Conservation (phyloP, 2,113 vertebrate genomes). For the Indicator maculatus region DNA sequence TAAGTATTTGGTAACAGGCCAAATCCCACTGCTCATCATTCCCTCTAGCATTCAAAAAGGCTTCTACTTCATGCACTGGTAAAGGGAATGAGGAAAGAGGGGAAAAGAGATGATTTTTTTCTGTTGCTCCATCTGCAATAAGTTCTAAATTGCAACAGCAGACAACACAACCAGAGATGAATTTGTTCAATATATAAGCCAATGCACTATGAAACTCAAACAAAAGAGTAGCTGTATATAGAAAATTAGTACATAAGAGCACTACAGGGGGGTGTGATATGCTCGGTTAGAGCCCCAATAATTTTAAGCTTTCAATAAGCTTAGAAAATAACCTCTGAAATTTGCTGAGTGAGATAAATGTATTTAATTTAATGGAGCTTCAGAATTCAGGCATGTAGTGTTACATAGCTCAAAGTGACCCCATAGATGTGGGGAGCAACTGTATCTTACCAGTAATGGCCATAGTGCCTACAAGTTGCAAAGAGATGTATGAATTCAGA, state of each 20-base stretch:
- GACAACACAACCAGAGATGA: not conserved
- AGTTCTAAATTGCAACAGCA: not conserved
- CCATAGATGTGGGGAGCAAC: not conserved
- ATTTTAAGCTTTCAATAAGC: not conserved
- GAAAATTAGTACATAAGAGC: not conserved
- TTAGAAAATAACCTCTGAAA: slow-evolving; percentile 7
- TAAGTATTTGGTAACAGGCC: not conserved
- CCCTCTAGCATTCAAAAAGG: not conserved
- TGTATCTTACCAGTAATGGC: not conserved
- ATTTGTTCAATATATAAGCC: not conserved
- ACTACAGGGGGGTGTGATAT: not conserved
- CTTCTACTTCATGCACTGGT: not conserved
- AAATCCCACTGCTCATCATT: not conserved
- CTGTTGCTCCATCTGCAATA: not conserved
- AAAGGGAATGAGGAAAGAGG: not conserved
- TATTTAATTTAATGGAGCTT: not conserved
- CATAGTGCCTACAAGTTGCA: not conserved
- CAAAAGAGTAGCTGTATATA: not conserved
- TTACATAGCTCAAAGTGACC: not conserved
- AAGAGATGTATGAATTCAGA: not conserved
- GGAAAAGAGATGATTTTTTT: not conserved
- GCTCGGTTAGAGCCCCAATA: not conserved
- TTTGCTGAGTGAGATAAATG: not conserved
- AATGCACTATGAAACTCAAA: not conserved
- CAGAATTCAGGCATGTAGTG: not conserved